Base-by-base conservation (phyloP, 2,113 vertebrate species). In the Halcyon senegalensis region DNA sequence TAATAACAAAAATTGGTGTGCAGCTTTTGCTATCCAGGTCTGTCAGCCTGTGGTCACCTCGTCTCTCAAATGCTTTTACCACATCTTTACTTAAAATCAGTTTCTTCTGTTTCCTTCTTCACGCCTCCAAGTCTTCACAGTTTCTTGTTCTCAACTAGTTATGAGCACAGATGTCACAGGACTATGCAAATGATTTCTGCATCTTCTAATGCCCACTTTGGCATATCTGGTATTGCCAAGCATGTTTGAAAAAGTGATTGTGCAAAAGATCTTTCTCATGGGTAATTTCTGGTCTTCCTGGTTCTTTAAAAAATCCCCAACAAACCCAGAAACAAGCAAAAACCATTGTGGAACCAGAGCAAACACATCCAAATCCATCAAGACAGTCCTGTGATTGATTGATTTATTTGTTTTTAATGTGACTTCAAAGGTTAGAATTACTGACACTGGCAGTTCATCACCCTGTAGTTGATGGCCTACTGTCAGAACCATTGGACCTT, bases 281-380 rank as follows among this genome's bases (percentile, higher is more conserved):
- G 24, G 15, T 55, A 28, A 58, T 35, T 72, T 76, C 30, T 87
- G 13, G 4, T 66, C 44, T 69, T 85, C 19, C 2, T 51, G 25
- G 11, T 60, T 43, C 27, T 20, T 72, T 58, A 37, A 37, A 16
- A 24, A 35, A 30, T 5, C 9, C 13, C 16, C 43, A n/a, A 41
- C 13, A n/a, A 35, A 35, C 31, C 10, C 11, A 51, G 11, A n/a
- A 67, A 44, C 10, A 15, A 44, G 5, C 0, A 16, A 35, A 24
- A 44, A 6, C 0, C 6, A 11, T 3, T 6, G 3, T 51, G 13
- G n/a, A 50, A 74, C 6, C 4, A 51, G 39, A 50, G 18, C 39
- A 24, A 13, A n/a, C 48, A 78, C 84, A 31, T 19, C 43, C 4
- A 64, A 69, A 73, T 80, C 18, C 2, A 20, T 87, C 19, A 41